Evolutionary conservation across 1,140 invertebrate genomes (phyloP).

Genomic region (Bactericera cockerelli): DNA sequence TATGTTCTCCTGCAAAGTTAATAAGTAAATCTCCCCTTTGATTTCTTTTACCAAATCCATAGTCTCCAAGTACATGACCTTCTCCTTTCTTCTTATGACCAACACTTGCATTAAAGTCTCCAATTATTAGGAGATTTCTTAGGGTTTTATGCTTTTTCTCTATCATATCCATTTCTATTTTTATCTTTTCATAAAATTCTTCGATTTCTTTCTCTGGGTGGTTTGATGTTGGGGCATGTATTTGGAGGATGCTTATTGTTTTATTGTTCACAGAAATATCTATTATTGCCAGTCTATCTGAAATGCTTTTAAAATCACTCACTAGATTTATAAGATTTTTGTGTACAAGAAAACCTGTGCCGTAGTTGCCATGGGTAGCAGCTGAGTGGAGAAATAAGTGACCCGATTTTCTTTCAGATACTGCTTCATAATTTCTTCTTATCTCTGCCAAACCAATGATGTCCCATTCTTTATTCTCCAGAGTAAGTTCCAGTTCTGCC

Average conservation of each 20-base stretch:
- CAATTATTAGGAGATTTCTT: neutral
- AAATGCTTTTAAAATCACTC: neutral
- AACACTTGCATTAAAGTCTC: constrained; percentile 12
- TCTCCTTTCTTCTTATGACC: neutral
- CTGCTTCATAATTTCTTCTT: neutral
- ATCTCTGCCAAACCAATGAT: constrained; percentile 11
- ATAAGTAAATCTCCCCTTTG: constrained; percentile 2
- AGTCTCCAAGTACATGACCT: neutral
- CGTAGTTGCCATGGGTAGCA: neutral
- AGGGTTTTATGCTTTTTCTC: neutral
- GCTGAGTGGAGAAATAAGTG: neutral
- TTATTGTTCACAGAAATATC: neutral
- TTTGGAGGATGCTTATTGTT: neutral
- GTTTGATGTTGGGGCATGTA: constrained; percentile 11
- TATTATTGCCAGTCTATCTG: no score
- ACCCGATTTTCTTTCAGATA: neutral
- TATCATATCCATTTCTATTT: neutral
- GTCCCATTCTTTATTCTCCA: neutral
- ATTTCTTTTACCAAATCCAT: constrained; percentile 11
- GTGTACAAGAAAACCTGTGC: constrained; percentile 9
- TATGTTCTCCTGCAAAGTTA: neutral
- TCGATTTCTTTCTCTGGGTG: neutral
- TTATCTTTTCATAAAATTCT: neutral
- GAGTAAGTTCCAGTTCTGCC: neutral
- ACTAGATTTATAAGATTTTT: neutral